phyloP scores from a whole-genome alignment of 2,113 vertebrate species.

The Mungos mungo region DNA sequence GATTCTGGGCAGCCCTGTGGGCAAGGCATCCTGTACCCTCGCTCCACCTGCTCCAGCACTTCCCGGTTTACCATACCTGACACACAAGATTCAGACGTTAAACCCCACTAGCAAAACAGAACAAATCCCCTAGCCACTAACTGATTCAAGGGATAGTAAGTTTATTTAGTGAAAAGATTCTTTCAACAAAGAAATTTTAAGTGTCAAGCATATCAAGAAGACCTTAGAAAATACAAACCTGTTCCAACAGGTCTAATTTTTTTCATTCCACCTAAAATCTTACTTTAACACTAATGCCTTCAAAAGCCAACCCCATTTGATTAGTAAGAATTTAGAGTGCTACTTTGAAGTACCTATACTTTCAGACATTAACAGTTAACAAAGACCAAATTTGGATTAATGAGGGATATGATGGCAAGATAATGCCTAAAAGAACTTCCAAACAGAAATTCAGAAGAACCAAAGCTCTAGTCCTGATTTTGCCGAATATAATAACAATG shows the following conservation, averaged over 20 bases:
- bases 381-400: not conserved
- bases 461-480: conserved; percentile 1
- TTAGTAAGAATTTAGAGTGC: conserved; percentile 16
- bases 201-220: not conserved
- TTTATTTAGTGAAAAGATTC: conserved; percentile 35
- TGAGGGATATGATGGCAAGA: not conserved
- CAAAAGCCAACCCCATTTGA: not conserved
- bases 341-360: not conserved
- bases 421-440: not conserved
- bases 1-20: conserved; percentile 97
- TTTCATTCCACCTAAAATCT: not conserved
- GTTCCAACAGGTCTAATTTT: conserved; percentile 32
- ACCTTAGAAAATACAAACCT: conserved; percentile 20
- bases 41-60: conserved; percentile 96
- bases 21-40: conserved; percentile 96
- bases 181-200: conserved; percentile 26
- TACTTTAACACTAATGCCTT: not conserved
- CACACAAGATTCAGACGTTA: conserved; percentile 47
- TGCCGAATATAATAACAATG: not conserved
- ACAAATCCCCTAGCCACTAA: not conserved
- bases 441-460: not conserved
- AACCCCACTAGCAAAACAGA: not conserved
- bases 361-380: not conserved
- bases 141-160: not conserved
- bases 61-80: conserved; percentile 97